phyloP scores from a whole-genome alignment of 2,113 vertebrate species.

The Tetraodon nigroviridis region DNA sequence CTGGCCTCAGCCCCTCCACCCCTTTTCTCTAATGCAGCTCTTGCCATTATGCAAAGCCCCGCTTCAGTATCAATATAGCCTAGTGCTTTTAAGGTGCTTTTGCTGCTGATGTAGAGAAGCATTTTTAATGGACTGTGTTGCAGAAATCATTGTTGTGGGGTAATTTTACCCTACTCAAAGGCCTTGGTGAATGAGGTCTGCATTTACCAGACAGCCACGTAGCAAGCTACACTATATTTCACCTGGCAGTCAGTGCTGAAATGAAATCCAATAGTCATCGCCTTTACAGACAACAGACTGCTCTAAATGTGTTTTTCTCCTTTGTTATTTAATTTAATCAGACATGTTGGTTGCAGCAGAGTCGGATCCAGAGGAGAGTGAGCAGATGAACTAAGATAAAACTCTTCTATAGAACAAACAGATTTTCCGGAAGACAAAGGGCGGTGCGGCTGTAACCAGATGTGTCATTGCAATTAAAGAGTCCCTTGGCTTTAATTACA shows the following conservation, averaged over 20 bases:
- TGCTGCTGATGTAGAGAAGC: slow-evolving; percentile 91
- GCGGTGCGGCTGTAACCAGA: slow-evolving; percentile 86
- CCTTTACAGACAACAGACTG: slow-evolving; percentile 64
- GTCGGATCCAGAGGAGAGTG: slow-evolving; percentile 23
- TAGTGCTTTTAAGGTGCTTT: slow-evolving; percentile 97
- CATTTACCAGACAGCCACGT: slow-evolving; percentile 74
- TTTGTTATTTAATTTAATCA: slow-evolving; percentile 64
- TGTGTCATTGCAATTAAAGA: slow-evolving; percentile 96
- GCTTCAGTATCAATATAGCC: slow-evolving; percentile 95
- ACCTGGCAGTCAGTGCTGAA: slow-evolving; percentile 67
- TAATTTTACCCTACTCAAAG: slow-evolving; percentile 75
- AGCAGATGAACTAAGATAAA: slow-evolving; percentile 67
- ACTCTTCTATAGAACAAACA: slow-evolving; percentile 77
- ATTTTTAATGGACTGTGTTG: slow-evolving; percentile 94
- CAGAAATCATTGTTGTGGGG: slow-evolving; percentile 79
- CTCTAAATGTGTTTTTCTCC: slow-evolving; percentile 50
- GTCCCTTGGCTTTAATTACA: slow-evolving; percentile 97
- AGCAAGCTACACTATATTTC: slow-evolving; percentile 72
- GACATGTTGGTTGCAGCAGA: slow-evolving; percentile 28
- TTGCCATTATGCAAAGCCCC: slow-evolving; percentile 91
- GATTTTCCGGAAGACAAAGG: slow-evolving; percentile 67
- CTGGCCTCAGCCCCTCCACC: slow-evolving; percentile 30
- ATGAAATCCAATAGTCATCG: slow-evolving; percentile 72
- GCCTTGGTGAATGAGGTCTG: slow-evolving; percentile 66
- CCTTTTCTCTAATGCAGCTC: slow-evolving; percentile 83